A percentile compares a stretch with the other conserved stretches of the same genome.
These are phyloP conservation scores for Theonella swinhoei DNA, from an alignment of 37 sponge, comb jelly and placozoan genomes.

Conservation along the genomic window DNA sequence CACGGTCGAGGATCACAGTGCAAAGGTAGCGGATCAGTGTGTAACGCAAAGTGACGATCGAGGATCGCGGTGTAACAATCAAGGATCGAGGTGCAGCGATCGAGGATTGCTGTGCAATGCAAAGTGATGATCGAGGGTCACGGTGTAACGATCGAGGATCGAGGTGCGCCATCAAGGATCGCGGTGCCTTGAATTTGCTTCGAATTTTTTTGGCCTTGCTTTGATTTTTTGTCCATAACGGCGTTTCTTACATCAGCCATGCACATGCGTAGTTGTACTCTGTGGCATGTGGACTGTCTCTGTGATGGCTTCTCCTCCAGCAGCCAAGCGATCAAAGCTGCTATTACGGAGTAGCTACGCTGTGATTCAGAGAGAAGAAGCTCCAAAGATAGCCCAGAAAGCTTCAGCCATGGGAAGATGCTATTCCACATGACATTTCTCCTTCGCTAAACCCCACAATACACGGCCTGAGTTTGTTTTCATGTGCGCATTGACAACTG, in stretches of 20 bases:
- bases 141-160: background rate
- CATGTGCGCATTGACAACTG: conserved; percentile 1
- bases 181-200: background rate
- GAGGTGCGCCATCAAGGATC: background rate
- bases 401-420: too few relatives aligned
- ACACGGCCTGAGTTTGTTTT: background rate
- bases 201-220: background rate
- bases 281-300: too few relatives aligned
- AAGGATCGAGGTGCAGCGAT: background rate
- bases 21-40: background rate
- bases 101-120: background rate
- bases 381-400: too few relatives aligned
- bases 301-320: too few relatives aligned
- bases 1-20: too few relatives aligned
- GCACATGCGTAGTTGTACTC: too few relatives aligned
- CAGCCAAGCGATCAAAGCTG: too few relatives aligned
- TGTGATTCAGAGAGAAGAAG: too few relatives aligned
- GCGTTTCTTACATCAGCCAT: background rate
- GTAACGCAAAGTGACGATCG: background rate
- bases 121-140: background rate
- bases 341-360: too few relatives aligned
- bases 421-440: too few relatives aligned
- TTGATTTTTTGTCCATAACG: background rate
- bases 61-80: background rate
- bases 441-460: conserved; percentile 18